These are phyloP conservation scores for Leucophenga montana DNA, from an alignment of 2,888 invertebrate species.

Conservation along the genomic window DNA sequence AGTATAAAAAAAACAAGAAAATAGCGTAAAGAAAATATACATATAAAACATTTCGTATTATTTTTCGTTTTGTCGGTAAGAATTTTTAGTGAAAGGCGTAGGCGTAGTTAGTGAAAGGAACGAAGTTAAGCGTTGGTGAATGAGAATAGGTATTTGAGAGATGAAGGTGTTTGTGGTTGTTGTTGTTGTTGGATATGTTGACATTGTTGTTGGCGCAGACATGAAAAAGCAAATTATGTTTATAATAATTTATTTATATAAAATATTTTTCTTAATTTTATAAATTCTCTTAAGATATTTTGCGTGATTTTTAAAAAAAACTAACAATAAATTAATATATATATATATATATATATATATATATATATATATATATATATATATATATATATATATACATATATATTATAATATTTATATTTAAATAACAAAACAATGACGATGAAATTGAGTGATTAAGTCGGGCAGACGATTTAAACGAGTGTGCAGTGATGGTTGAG, in stretches of 20 bases:
- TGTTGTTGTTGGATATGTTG: conserved; percentile 20
- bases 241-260: conserved; percentile 18
- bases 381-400: conserved; percentile 22
- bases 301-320: too few species aligned
- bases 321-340: neutral
- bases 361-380: too few species aligned
- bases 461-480: neutral
- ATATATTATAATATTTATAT: conserved; percentile 18
- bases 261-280: neutral
- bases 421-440: conserved; percentile 39
- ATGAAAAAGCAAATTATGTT: conserved; percentile 21
- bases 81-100: too few species aligned
- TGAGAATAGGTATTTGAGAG: conserved; percentile 7
- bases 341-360: too few species aligned
- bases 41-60: neutral
- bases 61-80: too few species aligned
- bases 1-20: neutral
- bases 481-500: neutral
- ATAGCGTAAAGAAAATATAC: conserved; percentile 3
- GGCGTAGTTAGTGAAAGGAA: too few species aligned
- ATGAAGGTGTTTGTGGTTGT: neutral
- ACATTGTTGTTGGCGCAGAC: conserved; percentile 26
- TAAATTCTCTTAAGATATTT: too few species aligned
- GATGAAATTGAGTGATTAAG: too few species aligned
- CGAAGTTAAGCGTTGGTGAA: conserved; percentile 5